Evolutionary conservation across 2,113 vertebrate genomes (phyloP), one percentile per base, ranked within the genome.

Genomic region (Pteruthius melanotis): DNA sequence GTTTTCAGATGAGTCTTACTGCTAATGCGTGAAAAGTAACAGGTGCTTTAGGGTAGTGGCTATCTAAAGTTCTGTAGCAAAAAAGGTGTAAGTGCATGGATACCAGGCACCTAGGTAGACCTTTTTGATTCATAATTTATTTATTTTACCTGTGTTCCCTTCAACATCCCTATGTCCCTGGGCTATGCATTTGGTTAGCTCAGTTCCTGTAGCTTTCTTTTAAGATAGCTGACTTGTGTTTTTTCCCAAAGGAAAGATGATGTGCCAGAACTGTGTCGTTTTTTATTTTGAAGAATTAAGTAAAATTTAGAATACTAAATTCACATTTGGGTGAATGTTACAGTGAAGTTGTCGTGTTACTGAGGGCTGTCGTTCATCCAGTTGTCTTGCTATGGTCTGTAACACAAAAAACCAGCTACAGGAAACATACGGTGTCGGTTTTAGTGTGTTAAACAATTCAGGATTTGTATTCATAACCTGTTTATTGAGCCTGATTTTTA

Each of bases 381-480:
- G 20, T 56, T 7, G 0, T 56, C 68, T 45, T 63, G 68, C 31
- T 77, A 10, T 7, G 15, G 64, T 69, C 44, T 4, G 11, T 76
- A 83, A 80, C 70, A 82, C 65, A 68, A 60, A 93, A 60, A 8
- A 16, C 0, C 71, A 66, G 66, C 86, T 74, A 50, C 56, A 66
- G 76, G 88, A 93, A 94, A 81, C 94, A 80, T 53, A 86, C 31
- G 79, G 79, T 92, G 84, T 77, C 27, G 9, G 24, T 80, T 90
- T 80, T 57, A 45, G 50, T 24, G 44, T 74, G 45, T 65, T 77
- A 74, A 77, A 57, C 59, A 84, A 47, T 85, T 74, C 24, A 35
- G 2, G 1, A 47, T 90, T 95, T 94, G 59, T 90, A 26, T 86
- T 88, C 76, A 60, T 90, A 86, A 95, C 92, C 83, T 95, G 89